phyloP scores from a whole-genome alignment of 2,113 vertebrate species.

The Echinops telfairi region DNA sequence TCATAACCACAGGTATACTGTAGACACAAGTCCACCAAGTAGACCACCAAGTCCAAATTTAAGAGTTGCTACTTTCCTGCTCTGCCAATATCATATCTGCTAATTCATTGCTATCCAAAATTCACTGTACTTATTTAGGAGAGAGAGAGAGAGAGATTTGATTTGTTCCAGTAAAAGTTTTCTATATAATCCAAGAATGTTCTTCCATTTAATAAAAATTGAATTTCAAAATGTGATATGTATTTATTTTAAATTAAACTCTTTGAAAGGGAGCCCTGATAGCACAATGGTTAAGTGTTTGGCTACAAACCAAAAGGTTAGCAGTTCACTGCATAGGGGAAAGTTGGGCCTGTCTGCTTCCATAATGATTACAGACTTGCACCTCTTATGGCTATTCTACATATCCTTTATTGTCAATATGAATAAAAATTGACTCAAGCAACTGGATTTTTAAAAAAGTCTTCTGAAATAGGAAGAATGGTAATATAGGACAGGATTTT shows the following conservation, averaged over 20 bases:
- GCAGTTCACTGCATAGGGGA: neutral
- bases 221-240: neutral
- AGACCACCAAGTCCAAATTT: neutral
- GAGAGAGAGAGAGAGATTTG: neutral
- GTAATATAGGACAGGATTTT: neutral
- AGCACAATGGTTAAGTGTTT: neutral
- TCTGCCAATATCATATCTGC: neutral
- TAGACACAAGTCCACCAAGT: too few species aligned
- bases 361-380: too few species aligned
- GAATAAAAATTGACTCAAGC: neutral
- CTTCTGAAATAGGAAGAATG: too few species aligned
- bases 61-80: neutral
- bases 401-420: neutral
- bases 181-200: neutral
- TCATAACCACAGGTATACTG: too few species aligned
- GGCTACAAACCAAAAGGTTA: neutral
- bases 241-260: neutral
- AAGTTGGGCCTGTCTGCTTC: too few species aligned
- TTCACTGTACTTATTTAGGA: neutral
- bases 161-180: neutral
- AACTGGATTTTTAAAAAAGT: neutral
- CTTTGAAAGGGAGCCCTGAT: neutral
- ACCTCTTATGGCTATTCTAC: neutral
- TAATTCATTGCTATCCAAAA: neutral
- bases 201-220: neutral